These are phyloP conservation scores for Sinonovacula constricta DNA, from an alignment of 1,140 invertebrate genomes.

Conservation along the genomic window DNA sequence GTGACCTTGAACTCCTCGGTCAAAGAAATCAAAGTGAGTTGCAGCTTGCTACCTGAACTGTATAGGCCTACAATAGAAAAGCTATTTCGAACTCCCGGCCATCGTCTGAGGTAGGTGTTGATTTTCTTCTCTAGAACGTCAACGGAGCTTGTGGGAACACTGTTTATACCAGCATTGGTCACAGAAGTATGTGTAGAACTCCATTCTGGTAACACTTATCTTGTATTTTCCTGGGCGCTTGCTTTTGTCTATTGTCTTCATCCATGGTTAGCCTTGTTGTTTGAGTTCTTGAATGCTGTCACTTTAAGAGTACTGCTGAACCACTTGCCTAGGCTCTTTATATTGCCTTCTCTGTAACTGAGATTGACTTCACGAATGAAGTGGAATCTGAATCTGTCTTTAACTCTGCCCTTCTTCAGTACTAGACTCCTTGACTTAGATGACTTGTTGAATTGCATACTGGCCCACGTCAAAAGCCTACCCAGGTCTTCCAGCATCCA, in stretches of 20 bases:
- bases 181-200: too few species aligned
- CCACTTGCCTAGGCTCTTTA: conserved; percentile 42
- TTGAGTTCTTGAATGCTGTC: conserved; percentile 1
- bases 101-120: too few species aligned
- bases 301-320: conserved; percentile 13
- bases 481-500: conserved; percentile 33
- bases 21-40: too few species aligned
- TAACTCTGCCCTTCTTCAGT: conserved; percentile 42
- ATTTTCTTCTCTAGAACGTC: too few species aligned
- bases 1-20: too few species aligned
- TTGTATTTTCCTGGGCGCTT: too few species aligned
- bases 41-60: too few species aligned
- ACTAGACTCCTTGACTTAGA: conserved; percentile 38
- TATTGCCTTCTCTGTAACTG: conserved; percentile 7
- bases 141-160: too few species aligned
- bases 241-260: conserved; percentile 37
- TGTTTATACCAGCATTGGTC: too few species aligned
- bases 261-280: conserved; percentile 17
- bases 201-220: too few species aligned
- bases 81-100: too few species aligned
- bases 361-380: conserved; percentile 3
- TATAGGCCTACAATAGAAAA: too few species aligned
- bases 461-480: neutral
- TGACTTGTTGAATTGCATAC: conserved; percentile 37
- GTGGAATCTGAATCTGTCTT: neutral